Conservation (phyloP, 2,113 vertebrate genomes). For the Vidua chalybeata region DNA sequence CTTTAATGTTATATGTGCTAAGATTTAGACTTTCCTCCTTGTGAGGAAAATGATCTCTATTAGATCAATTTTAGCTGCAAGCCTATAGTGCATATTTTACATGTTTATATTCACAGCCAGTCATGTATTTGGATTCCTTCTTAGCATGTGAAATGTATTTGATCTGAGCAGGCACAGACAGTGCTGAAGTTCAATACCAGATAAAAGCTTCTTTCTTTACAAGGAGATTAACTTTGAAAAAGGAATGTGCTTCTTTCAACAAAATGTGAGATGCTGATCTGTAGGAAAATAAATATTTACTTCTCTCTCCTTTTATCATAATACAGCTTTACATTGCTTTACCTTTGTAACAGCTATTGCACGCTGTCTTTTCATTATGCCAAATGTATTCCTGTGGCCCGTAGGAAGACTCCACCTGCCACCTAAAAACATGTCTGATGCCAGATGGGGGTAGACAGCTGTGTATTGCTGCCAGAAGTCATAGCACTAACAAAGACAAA, state of each 20-base stretch:
- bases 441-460: constrained; percentile 53
- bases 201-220: constrained; percentile 15
- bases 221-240: constrained; percentile 2
- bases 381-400: neutral
- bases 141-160: constrained; percentile 7
- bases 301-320: neutral
- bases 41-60: neutral
- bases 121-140: neutral
- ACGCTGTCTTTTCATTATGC: neutral
- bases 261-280: neutral
- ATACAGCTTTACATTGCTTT: neutral
- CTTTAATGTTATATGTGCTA: neutral
- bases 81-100: neutral
- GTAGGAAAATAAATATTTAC: neutral
- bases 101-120: constrained; percentile 9
- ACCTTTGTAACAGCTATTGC: neutral
- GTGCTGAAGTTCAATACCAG: neutral
- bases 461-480: constrained; percentile 25
- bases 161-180: constrained; percentile 25
- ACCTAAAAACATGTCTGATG: neutral
- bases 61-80: constrained; percentile 13
- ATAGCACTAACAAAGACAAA: constrained; percentile 18
- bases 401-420: neutral
- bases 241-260: neutral
- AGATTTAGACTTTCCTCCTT: neutral